Evolutionary conservation across 2,888 invertebrate species (phyloP).

Genomic region (Elgonia sp.): DNA sequence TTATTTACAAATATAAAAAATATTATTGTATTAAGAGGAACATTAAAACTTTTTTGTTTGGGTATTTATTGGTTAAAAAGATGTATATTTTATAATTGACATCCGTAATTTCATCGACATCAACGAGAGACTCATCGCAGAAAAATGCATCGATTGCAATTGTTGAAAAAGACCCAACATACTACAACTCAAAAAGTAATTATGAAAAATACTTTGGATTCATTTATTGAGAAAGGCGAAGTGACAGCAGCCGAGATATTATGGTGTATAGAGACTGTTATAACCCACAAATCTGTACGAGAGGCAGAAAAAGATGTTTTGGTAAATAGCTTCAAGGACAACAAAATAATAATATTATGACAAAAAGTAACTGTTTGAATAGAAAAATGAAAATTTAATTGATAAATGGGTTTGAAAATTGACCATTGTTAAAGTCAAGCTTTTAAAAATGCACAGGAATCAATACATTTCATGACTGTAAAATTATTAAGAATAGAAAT

Average conservation of each 20-base stretch:
- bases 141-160: background rate
- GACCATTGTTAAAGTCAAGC: constrained; percentile 11
- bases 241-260: constrained; percentile 6
- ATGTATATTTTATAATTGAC: constrained; percentile 11
- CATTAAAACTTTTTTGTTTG: too few species aligned
- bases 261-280: constrained; percentile 12
- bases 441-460: constrained; percentile 10
- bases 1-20: too few species aligned
- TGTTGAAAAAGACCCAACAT: constrained; percentile 10
- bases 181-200: background rate
- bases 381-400: background rate
- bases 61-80: too few species aligned
- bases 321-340: too few species aligned
- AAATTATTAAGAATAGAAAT: background rate
- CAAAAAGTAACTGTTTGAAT: background rate
- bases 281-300: background rate
- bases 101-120: background rate
- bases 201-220: constrained; percentile 5
- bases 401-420: background rate
- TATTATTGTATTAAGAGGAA: too few species aligned
- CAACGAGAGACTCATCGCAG: background rate
- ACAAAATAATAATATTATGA: too few species aligned
- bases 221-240: constrained; percentile 20
- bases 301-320: constrained; percentile 7
- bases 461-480: constrained; percentile 31